Percentiles rank a stretch among this genome's conserved stretches.
Conservation (phyloP, 2,888 invertebrate species). For the Allophyes oxyacanthae region DNA sequence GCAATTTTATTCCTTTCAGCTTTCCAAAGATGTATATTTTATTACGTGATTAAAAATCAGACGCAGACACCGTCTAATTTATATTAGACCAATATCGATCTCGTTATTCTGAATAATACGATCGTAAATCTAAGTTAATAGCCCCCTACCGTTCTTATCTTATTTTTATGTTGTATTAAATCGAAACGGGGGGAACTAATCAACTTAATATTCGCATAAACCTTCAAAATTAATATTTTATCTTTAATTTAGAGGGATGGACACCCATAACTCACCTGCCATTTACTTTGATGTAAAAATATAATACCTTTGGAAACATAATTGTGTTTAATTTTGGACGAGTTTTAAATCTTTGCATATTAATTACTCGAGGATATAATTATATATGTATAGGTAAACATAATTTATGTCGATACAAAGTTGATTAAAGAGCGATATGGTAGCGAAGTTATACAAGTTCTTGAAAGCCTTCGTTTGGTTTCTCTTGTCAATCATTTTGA, state of each 20-base stretch:
- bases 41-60: slow-evolving; percentile 46
- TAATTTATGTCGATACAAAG: slow-evolving; percentile 9
- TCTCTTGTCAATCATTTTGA: slow-evolving; percentile 3
- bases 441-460: not conserved
- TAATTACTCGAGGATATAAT: slow-evolving; percentile 17
- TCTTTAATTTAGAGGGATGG: slow-evolving; percentile 45
- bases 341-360: slow-evolving; percentile 32
- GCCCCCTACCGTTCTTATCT: slow-evolving; percentile 43
- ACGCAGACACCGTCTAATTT: slow-evolving; percentile 39
- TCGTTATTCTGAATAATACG: slow-evolving; percentile 45
- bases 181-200: slow-evolving; percentile 57
- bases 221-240: slow-evolving; percentile 53
- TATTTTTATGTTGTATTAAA: slow-evolving; percentile 56
- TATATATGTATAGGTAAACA: not conserved
- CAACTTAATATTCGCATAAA: slow-evolving; percentile 58
- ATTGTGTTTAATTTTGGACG: slow-evolving; percentile 38
- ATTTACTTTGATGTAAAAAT: slow-evolving; percentile 41
- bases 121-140: slow-evolving; percentile 52
- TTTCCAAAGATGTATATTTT: slow-evolving; percentile 38
- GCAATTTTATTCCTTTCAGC: slow-evolving; percentile 18
- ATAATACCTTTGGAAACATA: slow-evolving; percentile 40
- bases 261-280: slow-evolving; percentile 38
- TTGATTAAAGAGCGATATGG: slow-evolving; percentile 8
- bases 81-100: slow-evolving; percentile 49
- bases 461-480: not conserved